These are phyloP conservation scores for Cheilosia grossa DNA, from an alignment of 2,888 invertebrate genomes.

Conservation along the genomic window DNA sequence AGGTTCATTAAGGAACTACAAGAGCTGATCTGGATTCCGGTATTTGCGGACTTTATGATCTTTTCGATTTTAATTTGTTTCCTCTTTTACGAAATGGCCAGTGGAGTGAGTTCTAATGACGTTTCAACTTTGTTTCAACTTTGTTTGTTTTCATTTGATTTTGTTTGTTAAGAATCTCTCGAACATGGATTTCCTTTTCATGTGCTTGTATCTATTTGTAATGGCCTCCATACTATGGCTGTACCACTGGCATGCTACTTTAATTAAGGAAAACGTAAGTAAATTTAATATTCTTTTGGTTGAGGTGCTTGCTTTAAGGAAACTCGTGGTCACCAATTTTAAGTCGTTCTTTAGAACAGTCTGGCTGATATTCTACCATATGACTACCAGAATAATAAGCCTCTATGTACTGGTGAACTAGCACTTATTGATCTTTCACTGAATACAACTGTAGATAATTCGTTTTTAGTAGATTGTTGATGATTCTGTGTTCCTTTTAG, in stretches of 20 bases:
- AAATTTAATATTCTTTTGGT: no score
- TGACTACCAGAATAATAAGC: no score
- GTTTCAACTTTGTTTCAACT: neutral
- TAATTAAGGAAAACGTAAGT: constrained; percentile 77
- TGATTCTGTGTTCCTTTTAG: no score
- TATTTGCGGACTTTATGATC: constrained; percentile 79
- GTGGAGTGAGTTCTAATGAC: constrained; percentile 76
- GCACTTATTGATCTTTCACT: no score
- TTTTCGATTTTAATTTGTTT: constrained; percentile 80
- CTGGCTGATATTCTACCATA: no score
- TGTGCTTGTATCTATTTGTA: constrained; percentile 77
- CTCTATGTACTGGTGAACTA: no score
- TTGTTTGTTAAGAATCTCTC: constrained; percentile 73
- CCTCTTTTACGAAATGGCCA: constrained; percentile 77
- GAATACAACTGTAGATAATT: no score
- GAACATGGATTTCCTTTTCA: constrained; percentile 78
- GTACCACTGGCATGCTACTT: constrained; percentile 81
- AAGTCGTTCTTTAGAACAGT: no score
- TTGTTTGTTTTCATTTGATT: neutral
- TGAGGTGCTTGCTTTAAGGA: no score
- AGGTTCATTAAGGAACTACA: constrained; percentile 77
- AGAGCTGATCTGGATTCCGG: constrained; percentile 77
- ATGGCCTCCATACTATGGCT: constrained; percentile 78
- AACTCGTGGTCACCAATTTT: no score
- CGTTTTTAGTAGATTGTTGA: no score